Base-by-base conservation (phyloP, 2,888 invertebrate genomes). In the Alviniconcha strummeri region DNA sequence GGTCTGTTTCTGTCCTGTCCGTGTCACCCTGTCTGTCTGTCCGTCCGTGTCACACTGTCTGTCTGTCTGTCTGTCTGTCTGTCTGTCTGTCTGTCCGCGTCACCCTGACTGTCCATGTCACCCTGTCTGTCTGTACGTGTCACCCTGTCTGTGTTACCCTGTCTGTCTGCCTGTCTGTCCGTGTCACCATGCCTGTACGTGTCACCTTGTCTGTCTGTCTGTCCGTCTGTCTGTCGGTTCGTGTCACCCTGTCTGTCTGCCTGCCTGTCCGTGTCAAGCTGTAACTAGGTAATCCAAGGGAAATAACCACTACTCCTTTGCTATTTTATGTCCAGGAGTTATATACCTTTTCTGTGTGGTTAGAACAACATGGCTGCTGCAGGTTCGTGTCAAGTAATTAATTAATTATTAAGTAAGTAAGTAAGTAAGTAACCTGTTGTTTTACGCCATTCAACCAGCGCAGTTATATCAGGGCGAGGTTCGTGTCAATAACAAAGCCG, bases 1-100 rank as follows among this genome's bases (percentile, higher is more conserved):
- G 75, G 72, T 87, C 9, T 76, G 85, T 64, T 15, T 64, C 11
- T 4, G 64, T 64, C 11, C 11, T 64, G 64, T 64, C 11, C 15
- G 64, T 64, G 64, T 64, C 11, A 13, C 64, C 15, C 64, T 64
- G 64, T 64, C 11, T 64, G 64, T 64, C 11, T 64, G 64, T 64
- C 11, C 4, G 64, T 64, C 64, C 15, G 64, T 64, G 15, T 64
- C 11, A 36, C 36, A 1, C 11, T 64, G 64, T 64, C 64, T 64
- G 64, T 64, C 11, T 64, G 64, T 64, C 11, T 64, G 15, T 64
- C 11, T 64, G 64, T 64, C 11, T 64, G 64, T 64, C 9, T 64
- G 64, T 64, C 11, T 64, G 64, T 64, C 11, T 64, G 15, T 64
- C 11, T 64, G 11, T 64, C 1, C 15, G 64, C 4, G 64, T 64